Conservation (phyloP, 1,140 invertebrate genomes). For the Melanaphis sacchari region DNA sequence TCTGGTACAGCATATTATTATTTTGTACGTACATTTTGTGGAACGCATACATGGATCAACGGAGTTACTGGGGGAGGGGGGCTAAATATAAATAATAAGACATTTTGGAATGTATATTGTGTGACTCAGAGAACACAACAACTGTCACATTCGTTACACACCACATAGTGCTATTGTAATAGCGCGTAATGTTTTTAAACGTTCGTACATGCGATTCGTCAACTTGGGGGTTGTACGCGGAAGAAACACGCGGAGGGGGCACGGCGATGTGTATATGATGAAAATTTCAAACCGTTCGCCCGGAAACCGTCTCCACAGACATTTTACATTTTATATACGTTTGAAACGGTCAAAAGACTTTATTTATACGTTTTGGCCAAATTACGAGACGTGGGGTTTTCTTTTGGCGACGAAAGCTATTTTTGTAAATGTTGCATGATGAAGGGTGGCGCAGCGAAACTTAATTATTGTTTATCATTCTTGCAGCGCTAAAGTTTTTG, state of each 20-base stretch:
- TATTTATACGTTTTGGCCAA: background rate
- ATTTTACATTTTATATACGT: background rate
- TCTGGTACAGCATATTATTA: background rate
- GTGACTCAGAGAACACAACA: background rate
- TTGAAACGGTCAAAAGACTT: background rate
- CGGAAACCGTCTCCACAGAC: background rate
- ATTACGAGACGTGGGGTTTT: background rate
- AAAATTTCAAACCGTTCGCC: background rate
- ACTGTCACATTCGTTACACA: background rate
- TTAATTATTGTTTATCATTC: slow-evolving; percentile 5
- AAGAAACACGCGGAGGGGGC: background rate
- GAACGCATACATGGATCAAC: background rate
- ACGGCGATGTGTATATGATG: background rate
- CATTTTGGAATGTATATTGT: background rate
- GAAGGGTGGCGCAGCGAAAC: background rate
- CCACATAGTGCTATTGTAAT: background rate
- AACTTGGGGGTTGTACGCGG: background rate
- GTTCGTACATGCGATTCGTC: background rate
- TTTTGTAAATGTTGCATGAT: background rate
- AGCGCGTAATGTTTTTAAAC: background rate
- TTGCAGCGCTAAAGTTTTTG: background rate
- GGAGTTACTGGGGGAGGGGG: background rate
- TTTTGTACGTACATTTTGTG: background rate
- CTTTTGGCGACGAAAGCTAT: background rate
- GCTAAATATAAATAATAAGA: slow-evolving; percentile 10